Conservation (phyloP, 2,113 vertebrate species). For the Brachypodius melanocephalos region DNA sequence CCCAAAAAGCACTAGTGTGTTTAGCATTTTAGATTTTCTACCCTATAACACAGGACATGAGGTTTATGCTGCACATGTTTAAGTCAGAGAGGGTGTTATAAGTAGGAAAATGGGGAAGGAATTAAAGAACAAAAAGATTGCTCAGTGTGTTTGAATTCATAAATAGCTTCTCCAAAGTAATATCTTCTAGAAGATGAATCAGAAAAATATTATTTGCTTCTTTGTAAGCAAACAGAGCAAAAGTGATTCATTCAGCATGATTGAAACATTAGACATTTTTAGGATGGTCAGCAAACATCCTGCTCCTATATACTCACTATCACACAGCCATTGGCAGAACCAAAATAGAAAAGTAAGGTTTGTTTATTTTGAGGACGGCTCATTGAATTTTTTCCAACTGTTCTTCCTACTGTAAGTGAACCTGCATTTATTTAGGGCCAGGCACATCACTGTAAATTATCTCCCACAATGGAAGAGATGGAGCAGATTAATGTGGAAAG, state of each 20-base stretch:
- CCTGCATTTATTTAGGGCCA: neutral
- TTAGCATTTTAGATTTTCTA: slow-evolving; percentile 20
- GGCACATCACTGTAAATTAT: slow-evolving; percentile 29
- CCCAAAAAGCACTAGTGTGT: neutral
- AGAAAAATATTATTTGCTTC: neutral
- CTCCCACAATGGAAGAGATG: neutral
- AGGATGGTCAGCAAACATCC: neutral
- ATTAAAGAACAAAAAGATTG: neutral
- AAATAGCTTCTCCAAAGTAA: slow-evolving; percentile 7
- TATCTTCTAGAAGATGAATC: neutral
- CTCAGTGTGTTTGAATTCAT: neutral
- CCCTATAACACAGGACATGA: neutral
- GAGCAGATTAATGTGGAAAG: slow-evolving; percentile 18
- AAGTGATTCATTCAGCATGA: neutral
- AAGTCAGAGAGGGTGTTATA: slow-evolving; percentile 30
- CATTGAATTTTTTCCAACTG: neutral
- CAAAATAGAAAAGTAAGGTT: neutral
- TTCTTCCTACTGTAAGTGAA: slow-evolving; percentile 42
- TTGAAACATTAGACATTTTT: neutral
- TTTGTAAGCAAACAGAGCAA: neutral
- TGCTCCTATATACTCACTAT: neutral
- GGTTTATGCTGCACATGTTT: neutral
- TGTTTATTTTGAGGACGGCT: slow-evolving; percentile 22
- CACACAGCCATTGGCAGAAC: neutral
- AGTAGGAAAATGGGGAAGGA: slow-evolving; percentile 5